Evolutionary conservation across 2,797 vertebrate genomes (phyloP).

Genomic region (Rallus crepitans): DNA sequence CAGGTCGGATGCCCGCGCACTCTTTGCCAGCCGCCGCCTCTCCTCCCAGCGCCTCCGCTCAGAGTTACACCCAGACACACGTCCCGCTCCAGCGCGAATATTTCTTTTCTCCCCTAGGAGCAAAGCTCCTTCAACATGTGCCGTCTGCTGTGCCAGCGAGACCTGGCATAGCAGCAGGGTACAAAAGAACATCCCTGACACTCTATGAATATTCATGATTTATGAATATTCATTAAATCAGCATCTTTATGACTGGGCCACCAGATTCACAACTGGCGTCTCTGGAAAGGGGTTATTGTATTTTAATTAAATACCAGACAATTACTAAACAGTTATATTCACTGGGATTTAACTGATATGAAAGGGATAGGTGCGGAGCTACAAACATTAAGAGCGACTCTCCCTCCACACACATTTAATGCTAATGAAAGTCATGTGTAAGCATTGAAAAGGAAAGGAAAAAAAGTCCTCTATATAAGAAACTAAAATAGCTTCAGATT

Average conservation of each 20-base stretch:
- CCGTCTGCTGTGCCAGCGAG: conserved; percentile 77
- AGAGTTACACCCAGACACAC: conserved; percentile 45
- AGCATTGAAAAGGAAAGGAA: conserved; percentile 35
- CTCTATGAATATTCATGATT: conserved; percentile 77
- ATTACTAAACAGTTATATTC: conserved; percentile 76
- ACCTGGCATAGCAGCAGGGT: conserved; percentile 77
- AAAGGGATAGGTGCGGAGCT: conserved; percentile 66
- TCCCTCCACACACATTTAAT: conserved; percentile 71
- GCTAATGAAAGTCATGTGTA: conserved; percentile 76
- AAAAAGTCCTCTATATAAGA: conserved; percentile 65
- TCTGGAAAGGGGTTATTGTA: conserved; percentile 76
- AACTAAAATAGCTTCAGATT: conserved; percentile 78
- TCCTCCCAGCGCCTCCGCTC: conserved; percentile 32
- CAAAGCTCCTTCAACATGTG: conserved; percentile 76
- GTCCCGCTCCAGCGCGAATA: conserved; percentile 56
- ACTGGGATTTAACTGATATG: conserved; percentile 64
- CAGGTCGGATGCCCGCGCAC: not conserved
- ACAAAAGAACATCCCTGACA: conserved; percentile 79
- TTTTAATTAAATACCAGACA: conserved; percentile 79
- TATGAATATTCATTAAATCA: conserved; percentile 81
- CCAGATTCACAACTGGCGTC: conserved; percentile 79
- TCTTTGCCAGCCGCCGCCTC: not conserved
- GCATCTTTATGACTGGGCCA: conserved; percentile 79
- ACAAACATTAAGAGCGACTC: conserved; percentile 52
- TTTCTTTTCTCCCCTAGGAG: conserved; percentile 70